phyloP scores from a whole-genome alignment of 1,140 invertebrate species.

The Drosophila watanabei region DNA sequence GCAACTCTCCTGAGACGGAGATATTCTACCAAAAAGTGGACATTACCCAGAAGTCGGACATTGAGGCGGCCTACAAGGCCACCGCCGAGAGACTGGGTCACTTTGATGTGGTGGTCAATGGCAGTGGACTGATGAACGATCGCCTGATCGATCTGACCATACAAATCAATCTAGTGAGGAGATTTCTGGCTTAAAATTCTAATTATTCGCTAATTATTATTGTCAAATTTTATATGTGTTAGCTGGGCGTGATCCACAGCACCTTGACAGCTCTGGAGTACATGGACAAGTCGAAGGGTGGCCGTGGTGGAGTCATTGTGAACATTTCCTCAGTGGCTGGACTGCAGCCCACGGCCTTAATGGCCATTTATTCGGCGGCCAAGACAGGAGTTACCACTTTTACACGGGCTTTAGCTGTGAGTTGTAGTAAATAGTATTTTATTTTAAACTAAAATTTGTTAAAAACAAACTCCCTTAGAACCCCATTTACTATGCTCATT shows the following conservation, averaged over 20 bases:
- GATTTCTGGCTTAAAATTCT: not conserved
- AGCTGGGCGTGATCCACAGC: conserved; percentile 71
- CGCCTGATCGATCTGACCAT: conserved; percentile 53
- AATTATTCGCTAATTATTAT: not conserved
- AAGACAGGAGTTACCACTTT: conserved; percentile 86
- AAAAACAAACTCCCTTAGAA: conserved; percentile 24
- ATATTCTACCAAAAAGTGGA: conserved; percentile 62
- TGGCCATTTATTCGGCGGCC: conserved; percentile 86
- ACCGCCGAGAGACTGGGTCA: conserved; percentile 40
- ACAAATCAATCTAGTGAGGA: conserved; percentile 65
- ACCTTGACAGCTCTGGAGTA: conserved; percentile 61
- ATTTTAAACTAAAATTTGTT: too few relatives aligned
- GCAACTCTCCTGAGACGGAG: conserved; percentile 21
- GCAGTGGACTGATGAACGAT: conserved; percentile 71
- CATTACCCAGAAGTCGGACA: conserved; percentile 61
- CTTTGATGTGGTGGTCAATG: conserved; percentile 75
- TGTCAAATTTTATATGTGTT: not conserved
- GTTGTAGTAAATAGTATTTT: conserved; percentile 1
- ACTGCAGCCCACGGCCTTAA: conserved; percentile 69
- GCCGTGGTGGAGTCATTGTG: conserved; percentile 88
- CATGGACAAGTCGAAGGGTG: conserved; percentile 87
- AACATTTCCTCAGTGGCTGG: conserved; percentile 89
- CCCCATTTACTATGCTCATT: conserved; percentile 43
- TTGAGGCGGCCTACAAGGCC: conserved; percentile 63
- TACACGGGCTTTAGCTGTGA: conserved; percentile 77